Conservation (phyloP, 23 tunicate genomes). For the Trididemnum nubilum region DNA sequence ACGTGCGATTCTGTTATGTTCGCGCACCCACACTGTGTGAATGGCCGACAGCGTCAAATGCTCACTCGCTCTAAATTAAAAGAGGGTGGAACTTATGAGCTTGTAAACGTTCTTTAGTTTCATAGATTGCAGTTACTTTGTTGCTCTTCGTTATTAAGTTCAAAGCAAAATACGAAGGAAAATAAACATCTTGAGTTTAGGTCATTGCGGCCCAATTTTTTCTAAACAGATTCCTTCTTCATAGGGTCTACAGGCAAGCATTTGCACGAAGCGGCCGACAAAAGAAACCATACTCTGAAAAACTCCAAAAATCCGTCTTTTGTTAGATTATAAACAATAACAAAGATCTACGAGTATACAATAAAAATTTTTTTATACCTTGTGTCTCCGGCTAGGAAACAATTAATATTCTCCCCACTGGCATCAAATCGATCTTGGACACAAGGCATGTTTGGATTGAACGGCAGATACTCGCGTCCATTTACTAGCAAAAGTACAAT, state of each 20-base stretch:
- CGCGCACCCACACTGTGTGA: slow-evolving; percentile 95
- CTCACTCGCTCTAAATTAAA: slow-evolving; percentile 68
- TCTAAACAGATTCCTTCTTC: too few species aligned
- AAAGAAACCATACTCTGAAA: too few species aligned
- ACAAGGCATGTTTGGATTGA: slow-evolving; percentile 89
- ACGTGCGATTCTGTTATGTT: slow-evolving; percentile 85
- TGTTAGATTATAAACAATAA: too few species aligned
- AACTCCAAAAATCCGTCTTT: too few species aligned
- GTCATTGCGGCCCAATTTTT: too few species aligned
- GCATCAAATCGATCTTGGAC: slow-evolving; percentile 94
- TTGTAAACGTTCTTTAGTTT: background rate
- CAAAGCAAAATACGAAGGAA: background rate
- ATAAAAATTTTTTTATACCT: too few species aligned
- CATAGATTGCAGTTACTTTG: background rate
- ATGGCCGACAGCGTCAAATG: slow-evolving; percentile 76
- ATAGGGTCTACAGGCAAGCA: too few species aligned
- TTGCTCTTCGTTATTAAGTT: background rate
- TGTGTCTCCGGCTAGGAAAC: slow-evolving; percentile 96
- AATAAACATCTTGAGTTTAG: too few species aligned
- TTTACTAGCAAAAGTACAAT: background rate
- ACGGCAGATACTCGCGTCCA: slow-evolving; percentile 81
- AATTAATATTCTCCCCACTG: slow-evolving; percentile 83
- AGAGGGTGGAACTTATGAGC: background rate
- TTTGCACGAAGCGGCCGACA: too few species aligned
- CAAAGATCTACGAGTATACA: too few species aligned